Evolutionary conservation across 2,888 invertebrate genomes (phyloP).

Genomic region (Chymomyza caudatula): DNA sequence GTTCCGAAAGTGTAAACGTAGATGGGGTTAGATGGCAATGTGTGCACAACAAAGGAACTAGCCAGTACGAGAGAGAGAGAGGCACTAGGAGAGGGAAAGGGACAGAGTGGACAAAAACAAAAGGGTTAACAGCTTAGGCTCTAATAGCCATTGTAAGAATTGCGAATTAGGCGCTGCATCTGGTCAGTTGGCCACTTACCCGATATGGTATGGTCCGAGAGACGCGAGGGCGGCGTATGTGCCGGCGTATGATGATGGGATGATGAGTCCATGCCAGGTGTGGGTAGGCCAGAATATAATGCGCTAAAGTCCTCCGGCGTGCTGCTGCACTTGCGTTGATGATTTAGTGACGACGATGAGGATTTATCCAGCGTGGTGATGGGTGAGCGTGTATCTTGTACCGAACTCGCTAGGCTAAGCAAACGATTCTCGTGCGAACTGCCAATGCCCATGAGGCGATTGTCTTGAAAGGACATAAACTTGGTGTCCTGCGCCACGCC

Average conservation of each 20-base stretch:
- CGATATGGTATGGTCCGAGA: slow-evolving; percentile 81
- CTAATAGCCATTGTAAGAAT: slow-evolving; percentile 16
- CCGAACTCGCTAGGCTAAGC: slow-evolving; percentile 78
- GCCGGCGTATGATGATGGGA: slow-evolving; percentile 83
- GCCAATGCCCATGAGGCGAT: slow-evolving; percentile 78
- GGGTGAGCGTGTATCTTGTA: slow-evolving; percentile 80
- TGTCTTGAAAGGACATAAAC: slow-evolving; percentile 79
- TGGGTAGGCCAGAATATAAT: slow-evolving; percentile 84
- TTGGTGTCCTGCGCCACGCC: slow-evolving; percentile 77
- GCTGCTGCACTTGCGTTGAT: slow-evolving; percentile 86
- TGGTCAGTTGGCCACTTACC: slow-evolving; percentile 77
- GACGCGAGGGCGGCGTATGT: slow-evolving; percentile 83
- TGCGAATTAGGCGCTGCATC: not conserved
- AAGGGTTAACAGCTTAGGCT: slow-evolving; percentile 31
- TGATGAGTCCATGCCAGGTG: slow-evolving; percentile 79
- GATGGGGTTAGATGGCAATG: not conserved
- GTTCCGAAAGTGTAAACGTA: not conserved
- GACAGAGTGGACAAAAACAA: slow-evolving; percentile 4
- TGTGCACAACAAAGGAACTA: not conserved
- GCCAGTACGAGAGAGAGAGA: not conserved
- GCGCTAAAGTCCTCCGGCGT: slow-evolving; percentile 94
- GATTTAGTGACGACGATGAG: slow-evolving; percentile 75
- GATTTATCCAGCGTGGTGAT: slow-evolving; percentile 79
- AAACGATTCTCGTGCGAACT: slow-evolving; percentile 77
- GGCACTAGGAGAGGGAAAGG: not conserved